These are phyloP conservation scores for Thysanoteuthis rhombus DNA, from an alignment of 2,888 invertebrate genomes.

Conservation along the genomic window DNA sequence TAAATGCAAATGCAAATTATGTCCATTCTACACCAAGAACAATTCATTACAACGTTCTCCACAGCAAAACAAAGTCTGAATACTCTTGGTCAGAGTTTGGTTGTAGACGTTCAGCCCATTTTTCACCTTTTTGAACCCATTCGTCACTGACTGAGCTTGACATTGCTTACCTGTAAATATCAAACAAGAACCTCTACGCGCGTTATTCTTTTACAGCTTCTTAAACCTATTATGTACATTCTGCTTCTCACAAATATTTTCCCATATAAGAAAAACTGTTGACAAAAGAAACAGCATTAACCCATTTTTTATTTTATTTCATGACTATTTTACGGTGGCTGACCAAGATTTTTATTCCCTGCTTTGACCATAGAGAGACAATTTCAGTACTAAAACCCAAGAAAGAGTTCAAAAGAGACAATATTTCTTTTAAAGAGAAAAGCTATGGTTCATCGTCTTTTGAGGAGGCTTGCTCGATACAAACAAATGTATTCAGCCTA, in stretches of 20 bases:
- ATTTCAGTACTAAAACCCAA: not conserved
- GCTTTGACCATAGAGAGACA: not conserved
- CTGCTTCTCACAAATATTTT: not conserved
- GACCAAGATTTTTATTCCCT: not conserved
- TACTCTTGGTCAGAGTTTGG: too few relatives aligned
- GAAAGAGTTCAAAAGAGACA: not conserved
- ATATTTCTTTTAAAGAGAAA: not conserved
- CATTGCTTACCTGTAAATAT: not conserved
- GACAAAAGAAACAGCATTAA: not conserved
- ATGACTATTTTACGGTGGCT: not conserved
- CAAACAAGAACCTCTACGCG: not conserved
- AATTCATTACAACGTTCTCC: too few relatives aligned
- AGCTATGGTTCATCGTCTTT: not conserved
- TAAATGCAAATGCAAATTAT: too few relatives aligned
- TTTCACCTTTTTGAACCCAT: not conserved
- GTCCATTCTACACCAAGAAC: too few relatives aligned
- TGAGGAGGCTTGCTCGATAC: not conserved
- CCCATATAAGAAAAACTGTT: not conserved
- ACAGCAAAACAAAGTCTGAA: too few relatives aligned
- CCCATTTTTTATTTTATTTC: not conserved
- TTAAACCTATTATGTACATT: not conserved
- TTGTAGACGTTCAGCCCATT: too few relatives aligned
- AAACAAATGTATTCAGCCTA: not conserved
- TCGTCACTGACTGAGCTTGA: not conserved
- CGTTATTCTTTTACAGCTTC: not conserved